Evolutionary conservation across 2,888 invertebrate species (phyloP), one percentile per base, ranked within the genome.

Genomic region (Micoletzkya japonica): DNA sequence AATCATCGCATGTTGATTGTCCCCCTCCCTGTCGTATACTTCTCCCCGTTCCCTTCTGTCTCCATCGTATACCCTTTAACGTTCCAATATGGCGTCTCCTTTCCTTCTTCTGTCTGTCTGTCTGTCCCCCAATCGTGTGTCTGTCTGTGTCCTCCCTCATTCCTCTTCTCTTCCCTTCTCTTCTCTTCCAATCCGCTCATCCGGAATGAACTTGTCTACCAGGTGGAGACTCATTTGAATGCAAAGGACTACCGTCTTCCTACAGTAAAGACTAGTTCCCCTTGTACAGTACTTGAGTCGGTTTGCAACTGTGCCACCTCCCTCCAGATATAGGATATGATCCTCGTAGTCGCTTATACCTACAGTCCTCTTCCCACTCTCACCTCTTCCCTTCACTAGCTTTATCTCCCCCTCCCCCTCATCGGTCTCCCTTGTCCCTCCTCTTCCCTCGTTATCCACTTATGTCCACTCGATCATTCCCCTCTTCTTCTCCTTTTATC

Each of bases 91-190:
- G 39, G 24, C 60, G n/a, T n/a, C n/a, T 26, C 44, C 60, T 26
- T 39, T 36, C 44, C 26, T 39, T 26, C 44, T 39, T 63, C 63
- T 37, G n/a, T 63, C 24, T 63, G 34, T 50, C 63, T 50, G 32
- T 54, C 52, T 56, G 20, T 32, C 34, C 26, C 6, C 24, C 37
- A 24, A 34, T 30, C 58, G 60, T 32, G 60, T 17, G 30, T 14
- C 26, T 58, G 36, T 34, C 28, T 14, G 32, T 34, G 34, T 58
- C n/a, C n/a, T n/a, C n/a, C n/a, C 49, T 44, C 49, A 17, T n/a
- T 44, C 49, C n/a, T 17, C 26, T 34, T 59, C 39, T 39, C 34
- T n/a, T 7, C 30, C 39, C 44, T 39, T 44, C 20, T 20, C 32
- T 14, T 30, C 30, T 26, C 20, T 20, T 34, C 37, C 30, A 32